Evolutionary conservation across 2,888 invertebrate genomes (phyloP).

Genomic region (Drosophila greeni): DNA sequence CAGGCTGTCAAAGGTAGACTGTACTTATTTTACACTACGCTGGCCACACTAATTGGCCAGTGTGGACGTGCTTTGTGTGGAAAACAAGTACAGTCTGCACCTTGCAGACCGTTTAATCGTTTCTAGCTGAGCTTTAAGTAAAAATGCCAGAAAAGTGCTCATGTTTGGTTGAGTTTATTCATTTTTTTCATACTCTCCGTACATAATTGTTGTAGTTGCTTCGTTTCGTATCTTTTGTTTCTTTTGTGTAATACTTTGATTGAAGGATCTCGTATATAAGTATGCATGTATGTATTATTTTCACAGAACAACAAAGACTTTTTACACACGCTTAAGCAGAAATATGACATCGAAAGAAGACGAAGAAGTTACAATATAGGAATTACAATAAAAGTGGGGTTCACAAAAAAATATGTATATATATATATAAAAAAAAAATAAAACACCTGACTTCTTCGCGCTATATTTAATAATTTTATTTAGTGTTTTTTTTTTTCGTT

Average conservation of each 20-base stretch:
- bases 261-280: conserved; percentile 65
- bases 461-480: conserved; percentile 4
- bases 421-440: conserved; percentile 2
- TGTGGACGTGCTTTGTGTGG: not conserved
- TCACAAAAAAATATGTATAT: conserved; percentile 3
- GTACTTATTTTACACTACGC: not conserved
- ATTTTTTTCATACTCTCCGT: conserved; percentile 38
- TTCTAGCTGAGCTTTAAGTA: not conserved
- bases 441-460: conserved; percentile 7
- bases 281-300: conserved; percentile 31
- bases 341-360: conserved; percentile 30
- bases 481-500: conserved; percentile 17
- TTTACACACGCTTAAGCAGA: conserved; percentile 40
- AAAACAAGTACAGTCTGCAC: not conserved
- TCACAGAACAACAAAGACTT: conserved; percentile 33
- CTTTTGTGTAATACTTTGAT: conserved; percentile 68
- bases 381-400: conserved; percentile 19
- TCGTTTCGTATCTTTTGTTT: conserved; percentile 32
- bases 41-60: not conserved
- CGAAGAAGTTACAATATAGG: conserved; percentile 18
- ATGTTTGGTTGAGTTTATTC: conserved; percentile 67
- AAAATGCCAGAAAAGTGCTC: conserved; percentile 16
- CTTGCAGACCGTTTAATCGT: fast-evolving
- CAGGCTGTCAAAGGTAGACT: not conserved
- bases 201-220: conserved; percentile 50